A percentile compares a stretch with the other conserved stretches of the same genome.
Evolutionary conservation across 2,797 vertebrate genomes (phyloP).

Genomic region (Tangara arthus): DNA sequence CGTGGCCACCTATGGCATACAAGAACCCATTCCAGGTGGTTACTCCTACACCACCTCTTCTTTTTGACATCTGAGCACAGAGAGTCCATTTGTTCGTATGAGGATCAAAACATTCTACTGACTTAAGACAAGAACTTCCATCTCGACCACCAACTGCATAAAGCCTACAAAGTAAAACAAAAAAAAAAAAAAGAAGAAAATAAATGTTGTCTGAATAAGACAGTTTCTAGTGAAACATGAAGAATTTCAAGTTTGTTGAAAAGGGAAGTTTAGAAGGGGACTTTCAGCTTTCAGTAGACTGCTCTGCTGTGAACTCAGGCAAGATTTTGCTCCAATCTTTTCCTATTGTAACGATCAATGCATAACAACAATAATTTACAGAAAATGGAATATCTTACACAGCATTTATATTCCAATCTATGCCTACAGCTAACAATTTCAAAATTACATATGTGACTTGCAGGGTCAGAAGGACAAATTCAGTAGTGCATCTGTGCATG

Average conservation of each 20-base stretch:
- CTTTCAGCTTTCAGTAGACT: not conserved
- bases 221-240: not conserved
- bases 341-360: not conserved
- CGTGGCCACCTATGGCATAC: conserved; percentile 95
- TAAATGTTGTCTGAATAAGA: not conserved
- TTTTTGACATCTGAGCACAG: conserved; percentile 95
- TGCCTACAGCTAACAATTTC: not conserved
- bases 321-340: not conserved
- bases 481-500: not conserved
- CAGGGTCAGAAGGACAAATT: not conserved
- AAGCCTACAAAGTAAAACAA: conserved; percentile 75
- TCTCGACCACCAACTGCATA: conserved; percentile 97
- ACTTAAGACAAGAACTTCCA: conserved; percentile 95
- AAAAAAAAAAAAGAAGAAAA: not conserved
- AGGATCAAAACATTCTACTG: conserved; percentile 97
- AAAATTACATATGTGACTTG: not conserved
- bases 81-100: conserved; percentile 94
- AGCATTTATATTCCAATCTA: not conserved
- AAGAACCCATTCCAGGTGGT: conserved; percentile 95
- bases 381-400: not conserved
- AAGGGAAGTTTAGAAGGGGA: not conserved
- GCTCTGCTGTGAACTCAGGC: not conserved
- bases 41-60: conserved; percentile 94
- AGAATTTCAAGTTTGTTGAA: not conserved
- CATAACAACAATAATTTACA: not conserved